Evolutionary conservation across 2,113 vertebrate species (phyloP).

Genomic region (Climacteris rufus): DNA sequence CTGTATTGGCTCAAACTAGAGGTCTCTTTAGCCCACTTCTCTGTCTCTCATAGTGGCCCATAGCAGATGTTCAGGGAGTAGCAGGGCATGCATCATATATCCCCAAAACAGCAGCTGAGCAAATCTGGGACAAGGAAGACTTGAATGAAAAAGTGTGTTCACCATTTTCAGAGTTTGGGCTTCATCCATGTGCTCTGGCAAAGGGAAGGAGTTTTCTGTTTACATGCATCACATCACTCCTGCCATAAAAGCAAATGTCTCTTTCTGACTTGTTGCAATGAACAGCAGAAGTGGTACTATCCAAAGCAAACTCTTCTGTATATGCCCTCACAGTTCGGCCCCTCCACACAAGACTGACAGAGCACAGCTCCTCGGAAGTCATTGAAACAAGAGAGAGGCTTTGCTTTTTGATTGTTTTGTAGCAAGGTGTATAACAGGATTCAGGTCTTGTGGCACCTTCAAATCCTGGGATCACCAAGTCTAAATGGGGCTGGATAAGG

Average conservation of each 20-base stretch:
- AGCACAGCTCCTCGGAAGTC: neutral
- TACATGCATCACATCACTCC: neutral
- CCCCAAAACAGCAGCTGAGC: conserved; percentile 9
- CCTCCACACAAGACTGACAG: neutral
- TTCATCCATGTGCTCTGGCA: neutral
- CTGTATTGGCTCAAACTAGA: neutral
- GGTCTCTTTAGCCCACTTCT: neutral
- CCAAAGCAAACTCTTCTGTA: neutral
- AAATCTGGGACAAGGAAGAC: conserved; percentile 1
- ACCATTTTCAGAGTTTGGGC: neutral
- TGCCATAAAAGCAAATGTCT: neutral
- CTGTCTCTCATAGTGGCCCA: neutral
- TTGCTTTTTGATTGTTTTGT: neutral
- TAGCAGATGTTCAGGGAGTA: conserved; percentile 37
- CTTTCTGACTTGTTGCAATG: neutral
- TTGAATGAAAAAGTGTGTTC: neutral
- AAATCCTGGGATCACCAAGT: neutral
- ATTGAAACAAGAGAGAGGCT: neutral
- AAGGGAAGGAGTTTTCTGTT: neutral
- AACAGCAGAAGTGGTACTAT: neutral
- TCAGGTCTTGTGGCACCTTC: neutral
- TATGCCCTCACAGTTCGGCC: neutral
- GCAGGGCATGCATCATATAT: conserved; percentile 3
- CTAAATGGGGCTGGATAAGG: neutral
- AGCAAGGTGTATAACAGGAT: neutral